phyloP scores from a whole-genome alignment of 2,888 invertebrate species.

The Andricus curvator region DNA sequence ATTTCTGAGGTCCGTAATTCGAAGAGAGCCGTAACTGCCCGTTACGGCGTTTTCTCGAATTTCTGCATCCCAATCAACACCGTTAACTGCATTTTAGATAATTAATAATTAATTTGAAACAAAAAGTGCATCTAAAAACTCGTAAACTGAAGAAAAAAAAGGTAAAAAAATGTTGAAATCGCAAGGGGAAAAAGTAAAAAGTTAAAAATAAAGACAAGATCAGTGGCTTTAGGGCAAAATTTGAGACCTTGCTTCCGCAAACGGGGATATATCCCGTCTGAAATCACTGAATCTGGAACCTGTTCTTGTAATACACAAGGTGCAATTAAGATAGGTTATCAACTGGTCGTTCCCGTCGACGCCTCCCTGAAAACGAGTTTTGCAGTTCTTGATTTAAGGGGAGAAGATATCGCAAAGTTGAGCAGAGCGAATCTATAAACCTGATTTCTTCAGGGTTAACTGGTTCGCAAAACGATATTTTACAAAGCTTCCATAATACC shows the following conservation, averaged over 20 bases:
- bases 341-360: constrained; percentile 18
- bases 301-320: constrained; percentile 18
- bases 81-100: too few species aligned
- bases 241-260: neutral
- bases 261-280: neutral
- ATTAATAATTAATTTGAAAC: too few species aligned
- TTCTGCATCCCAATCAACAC: too few species aligned
- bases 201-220: neutral
- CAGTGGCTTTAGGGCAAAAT: neutral
- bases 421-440: constrained; percentile 23
- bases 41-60: too few species aligned
- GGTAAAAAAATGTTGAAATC: too few species aligned
- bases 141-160: too few species aligned
- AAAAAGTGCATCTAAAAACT: too few species aligned
- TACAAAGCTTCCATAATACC: constrained; percentile 23
- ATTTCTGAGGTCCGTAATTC: too few species aligned
- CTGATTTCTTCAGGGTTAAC: constrained; percentile 31
- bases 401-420: constrained; percentile 21
- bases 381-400: constrained; percentile 21
- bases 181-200: too few species aligned
- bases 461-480: constrained; percentile 19
- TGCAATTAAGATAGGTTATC: constrained; percentile 35
- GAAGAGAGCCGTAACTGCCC: too few species aligned
- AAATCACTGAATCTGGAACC: constrained; percentile 23
- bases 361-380: constrained; percentile 31